Evolutionary conservation across 2,797 vertebrate genomes (phyloP).

Genomic region (Hippoglossus hippoglossus): DNA sequence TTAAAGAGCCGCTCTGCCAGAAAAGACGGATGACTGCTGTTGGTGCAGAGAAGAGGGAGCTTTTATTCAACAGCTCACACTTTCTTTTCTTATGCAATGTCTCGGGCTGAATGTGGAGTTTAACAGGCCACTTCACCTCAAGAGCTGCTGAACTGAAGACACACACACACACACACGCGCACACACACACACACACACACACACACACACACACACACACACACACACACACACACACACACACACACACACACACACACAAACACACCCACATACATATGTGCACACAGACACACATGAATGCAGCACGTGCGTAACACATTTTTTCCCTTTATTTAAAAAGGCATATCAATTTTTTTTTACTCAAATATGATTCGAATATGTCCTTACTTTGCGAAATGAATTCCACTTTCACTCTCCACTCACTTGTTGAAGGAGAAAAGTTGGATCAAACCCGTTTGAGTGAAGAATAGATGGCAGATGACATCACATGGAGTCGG

Average conservation of each 20-base stretch:
- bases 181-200: not conserved
- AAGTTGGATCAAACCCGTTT: constrained; percentile 19
- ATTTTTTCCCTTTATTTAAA: constrained; percentile 11
- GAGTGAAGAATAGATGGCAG: constrained; percentile 49
- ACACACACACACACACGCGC: constrained; percentile 2
- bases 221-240: constrained; percentile 12
- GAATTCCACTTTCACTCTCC: not conserved
- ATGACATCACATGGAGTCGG: constrained; percentile 56
- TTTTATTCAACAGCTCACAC: constrained; percentile 63
- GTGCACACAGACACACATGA: constrained; percentile 3
- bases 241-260: not conserved
- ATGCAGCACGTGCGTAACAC: not conserved
- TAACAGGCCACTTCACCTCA: constrained; percentile 75
- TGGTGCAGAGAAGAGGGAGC: constrained; percentile 78
- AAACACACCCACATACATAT: not conserved
- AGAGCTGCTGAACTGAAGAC: constrained; percentile 45
- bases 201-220: not conserved
- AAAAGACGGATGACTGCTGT: constrained; percentile 88
- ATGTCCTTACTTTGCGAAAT: no score
- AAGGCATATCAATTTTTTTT: not conserved
- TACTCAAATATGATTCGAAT: not conserved
- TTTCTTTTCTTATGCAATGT: constrained; percentile 85
- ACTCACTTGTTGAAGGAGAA: constrained; percentile 16
- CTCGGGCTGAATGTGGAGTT: constrained; percentile 54
- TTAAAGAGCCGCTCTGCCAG: constrained; percentile 87